Percentiles rank a stretch among this genome's conserved stretches.
Evolutionary conservation across 2,888 invertebrate genomes (phyloP).

Genomic region (Rotaria magnacalcarata): DNA sequence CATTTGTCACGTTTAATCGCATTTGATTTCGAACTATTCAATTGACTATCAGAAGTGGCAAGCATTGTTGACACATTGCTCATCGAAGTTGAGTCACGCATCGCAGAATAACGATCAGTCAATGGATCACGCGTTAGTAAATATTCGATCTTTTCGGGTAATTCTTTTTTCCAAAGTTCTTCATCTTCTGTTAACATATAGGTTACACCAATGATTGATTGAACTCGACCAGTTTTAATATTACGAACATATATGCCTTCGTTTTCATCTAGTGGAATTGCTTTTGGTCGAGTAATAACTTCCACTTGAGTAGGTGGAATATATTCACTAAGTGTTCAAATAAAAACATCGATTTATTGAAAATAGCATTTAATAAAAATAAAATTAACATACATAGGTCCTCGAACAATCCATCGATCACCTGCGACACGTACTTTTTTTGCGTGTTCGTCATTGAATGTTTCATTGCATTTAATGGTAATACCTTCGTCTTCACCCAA

Average conservation of each 20-base stretch:
- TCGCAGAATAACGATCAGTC: constrained; percentile 56
- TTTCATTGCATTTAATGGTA: constrained; percentile 55
- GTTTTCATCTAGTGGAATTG: constrained; percentile 62
- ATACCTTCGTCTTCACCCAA: constrained; percentile 62
- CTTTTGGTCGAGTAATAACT: constrained; percentile 59
- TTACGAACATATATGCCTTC: constrained; percentile 49
- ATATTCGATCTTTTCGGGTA: constrained; percentile 57
- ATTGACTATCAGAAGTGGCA: no score
- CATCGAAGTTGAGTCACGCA: not conserved
- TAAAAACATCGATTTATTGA: no score
- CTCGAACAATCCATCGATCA: constrained; percentile 62
- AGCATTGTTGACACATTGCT: no score
- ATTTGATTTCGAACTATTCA: no score
- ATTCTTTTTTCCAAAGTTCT: constrained; percentile 58
- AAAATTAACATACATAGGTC: constrained; percentile 52
- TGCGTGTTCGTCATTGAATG: constrained; percentile 49
- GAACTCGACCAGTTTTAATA: constrained; percentile 57
- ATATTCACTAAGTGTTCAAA: constrained; percentile 54
- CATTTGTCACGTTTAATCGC: no score
- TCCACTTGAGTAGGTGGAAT: constrained; percentile 63
- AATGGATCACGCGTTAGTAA: constrained; percentile 56
- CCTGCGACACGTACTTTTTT: constrained; percentile 56
- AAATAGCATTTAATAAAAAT: no score
- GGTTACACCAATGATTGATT: constrained; percentile 61
- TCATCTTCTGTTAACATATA: constrained; percentile 62